Base-by-base conservation (phyloP, 1,140 invertebrate species). In the Muscidifurax raptorellus region DNA sequence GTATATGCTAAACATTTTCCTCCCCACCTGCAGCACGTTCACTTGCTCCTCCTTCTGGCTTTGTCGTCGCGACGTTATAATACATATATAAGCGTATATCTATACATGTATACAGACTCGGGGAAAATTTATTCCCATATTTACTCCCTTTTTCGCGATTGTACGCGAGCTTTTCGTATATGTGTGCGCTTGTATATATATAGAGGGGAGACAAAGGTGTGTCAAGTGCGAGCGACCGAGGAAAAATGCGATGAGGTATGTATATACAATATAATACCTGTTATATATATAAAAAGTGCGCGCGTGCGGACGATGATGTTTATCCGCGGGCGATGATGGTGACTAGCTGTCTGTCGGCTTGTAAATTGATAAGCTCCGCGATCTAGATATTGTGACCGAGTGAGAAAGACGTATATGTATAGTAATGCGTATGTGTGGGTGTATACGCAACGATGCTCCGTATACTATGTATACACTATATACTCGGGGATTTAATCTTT, bases 271-370 rank as follows among this genome's bases (percentile, higher is more conserved):
- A n/a, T n/a, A n/a, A n/a, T n/a, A n/a, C n/a, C n/a, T 9, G 7
- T 40, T 1, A 12, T 40, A 40, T 9, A 40, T 10, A 40, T 10
- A 9, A 6, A 9, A 9, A 9, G 7, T 40, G 7, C 7, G 10
- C 36, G 7, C 5, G 71, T 27, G 59, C 3, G 82, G 25, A n/a
- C 52, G 52, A 15, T 69, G 67, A 86, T n/a, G n/a, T n/a, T 88
- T 86, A 78, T 88, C 36, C 13, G 1, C 52, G 69, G 74, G 74
- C 32, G 32, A 5, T 6, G 5, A 5, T 40, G 88, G 89, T 90
- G 89, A 90, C 90, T 85, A 32, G 87, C 89, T 88, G 90, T 90
- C 89, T 90, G 85, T 78, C 85, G 79, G 28, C 86, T 87, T 86
- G 82, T 89, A 90, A 90, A 90, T 89, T 86, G 89, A 90, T 90